These are phyloP conservation scores for Nannoperca australis DNA, from an alignment of 2,797 vertebrate genomes.

Conservation along the genomic window DNA sequence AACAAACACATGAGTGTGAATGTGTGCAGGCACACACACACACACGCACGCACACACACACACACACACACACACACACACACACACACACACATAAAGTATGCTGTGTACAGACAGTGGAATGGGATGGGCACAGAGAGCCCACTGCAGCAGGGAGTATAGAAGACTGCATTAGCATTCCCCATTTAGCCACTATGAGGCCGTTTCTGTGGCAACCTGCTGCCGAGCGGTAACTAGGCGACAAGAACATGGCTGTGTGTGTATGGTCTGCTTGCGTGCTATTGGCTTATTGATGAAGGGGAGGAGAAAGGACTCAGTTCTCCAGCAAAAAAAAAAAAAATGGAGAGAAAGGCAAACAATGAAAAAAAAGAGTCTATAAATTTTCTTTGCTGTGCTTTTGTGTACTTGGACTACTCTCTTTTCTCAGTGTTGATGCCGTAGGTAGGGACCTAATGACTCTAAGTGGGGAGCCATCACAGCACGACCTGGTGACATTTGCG, in stretches of 20 bases:
- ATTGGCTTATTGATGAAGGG: slow-evolving; percentile 85
- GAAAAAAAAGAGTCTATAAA: slow-evolving; percentile 67
- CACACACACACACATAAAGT: slow-evolving; percentile 35
- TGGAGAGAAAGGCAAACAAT: slow-evolving; percentile 67
- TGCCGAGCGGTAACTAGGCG: slow-evolving; percentile 88
- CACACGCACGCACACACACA: slow-evolving; percentile 10
- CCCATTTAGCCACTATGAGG: slow-evolving; percentile 85
- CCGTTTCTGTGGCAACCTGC: slow-evolving; percentile 90
- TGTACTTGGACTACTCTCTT: slow-evolving; percentile 53
- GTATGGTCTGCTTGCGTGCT: slow-evolving; percentile 78
- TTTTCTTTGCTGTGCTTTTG: slow-evolving; percentile 60
- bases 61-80: slow-evolving; percentile 26
- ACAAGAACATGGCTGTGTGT: slow-evolving; percentile 85
- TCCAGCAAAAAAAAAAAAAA: slow-evolving; percentile 51
- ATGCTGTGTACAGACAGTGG: slow-evolving; percentile 67
- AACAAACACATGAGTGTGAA: too few relatives aligned
- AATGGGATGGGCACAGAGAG: slow-evolving; percentile 77
- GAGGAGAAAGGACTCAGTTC: slow-evolving; percentile 72
- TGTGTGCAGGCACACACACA: slow-evolving; percentile 12
- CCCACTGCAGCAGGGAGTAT: slow-evolving; percentile 82
- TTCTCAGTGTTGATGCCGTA: slow-evolving; percentile 45
- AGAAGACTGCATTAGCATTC: slow-evolving; percentile 85
- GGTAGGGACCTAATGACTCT: slow-evolving; percentile 63
- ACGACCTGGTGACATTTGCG: slow-evolving; percentile 77
- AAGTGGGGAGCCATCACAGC: slow-evolving; percentile 73